phyloP scores from a whole-genome alignment of 2,888 invertebrate species.

The Melieria picta region DNA sequence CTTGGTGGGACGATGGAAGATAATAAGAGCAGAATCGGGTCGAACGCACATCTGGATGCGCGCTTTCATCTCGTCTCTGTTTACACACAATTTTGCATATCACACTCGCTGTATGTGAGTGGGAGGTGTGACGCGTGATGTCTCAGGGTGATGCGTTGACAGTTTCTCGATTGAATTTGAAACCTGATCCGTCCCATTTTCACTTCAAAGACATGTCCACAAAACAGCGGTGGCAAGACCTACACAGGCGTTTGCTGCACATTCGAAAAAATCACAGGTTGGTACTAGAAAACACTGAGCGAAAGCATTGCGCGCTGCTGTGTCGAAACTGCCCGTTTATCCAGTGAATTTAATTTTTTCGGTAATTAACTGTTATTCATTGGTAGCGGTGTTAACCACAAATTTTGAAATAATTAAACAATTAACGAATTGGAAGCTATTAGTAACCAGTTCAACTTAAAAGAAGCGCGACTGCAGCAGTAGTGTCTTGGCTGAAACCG shows the following conservation, averaged over 20 bases:
- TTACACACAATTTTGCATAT: constrained; percentile 45
- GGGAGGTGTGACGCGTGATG: not conserved
- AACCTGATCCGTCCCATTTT: constrained; percentile 55
- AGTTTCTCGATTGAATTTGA: constrained; percentile 59
- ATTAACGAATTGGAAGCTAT: no score
- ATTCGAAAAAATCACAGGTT: not conserved
- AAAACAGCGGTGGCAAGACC: not conserved
- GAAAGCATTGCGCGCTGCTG: not conserved
- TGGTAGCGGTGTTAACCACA: no score
- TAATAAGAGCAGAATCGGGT: no score
- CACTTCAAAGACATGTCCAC: constrained; percentile 51
- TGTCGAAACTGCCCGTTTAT: not conserved
- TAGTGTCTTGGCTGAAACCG: no score
- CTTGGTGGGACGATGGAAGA: no score
- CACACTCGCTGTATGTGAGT: not conserved
- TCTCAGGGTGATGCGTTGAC: constrained; percentile 44
- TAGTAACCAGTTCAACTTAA: no score
- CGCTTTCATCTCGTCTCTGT: constrained; percentile 57
- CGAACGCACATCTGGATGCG: not conserved
- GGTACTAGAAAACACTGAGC: not conserved
- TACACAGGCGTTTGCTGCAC: constrained; percentile 33
- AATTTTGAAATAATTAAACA: no score
- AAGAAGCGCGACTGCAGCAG: no score
- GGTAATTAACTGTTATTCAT: no score
- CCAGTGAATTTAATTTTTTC: not conserved